Percentiles rank a stretch among this genome's conserved stretches.
Conservation (phyloP, 2,113 vertebrate species). For the Irena cyanogastra region DNA sequence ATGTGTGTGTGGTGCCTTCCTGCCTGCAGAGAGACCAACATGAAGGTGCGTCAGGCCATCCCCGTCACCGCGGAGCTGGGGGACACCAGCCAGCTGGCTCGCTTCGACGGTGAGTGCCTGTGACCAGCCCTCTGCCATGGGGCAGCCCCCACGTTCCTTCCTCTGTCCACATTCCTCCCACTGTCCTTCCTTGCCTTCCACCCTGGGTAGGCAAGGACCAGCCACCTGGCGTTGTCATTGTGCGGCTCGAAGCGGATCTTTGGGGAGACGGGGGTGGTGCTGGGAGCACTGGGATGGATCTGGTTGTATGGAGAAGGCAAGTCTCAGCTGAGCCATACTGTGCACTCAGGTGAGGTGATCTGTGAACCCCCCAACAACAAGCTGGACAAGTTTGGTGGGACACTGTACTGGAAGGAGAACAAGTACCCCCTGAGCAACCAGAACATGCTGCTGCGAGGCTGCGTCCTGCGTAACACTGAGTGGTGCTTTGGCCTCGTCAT, state of each 20-base stretch:
- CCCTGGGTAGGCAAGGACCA: not conserved
- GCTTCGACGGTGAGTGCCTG: constrained; percentile 81
- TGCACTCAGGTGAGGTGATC: constrained; percentile 83
- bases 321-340: not conserved
- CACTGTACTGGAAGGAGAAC: constrained; percentile 84
- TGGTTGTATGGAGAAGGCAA: rapidly evolving
- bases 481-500: constrained; percentile 93
- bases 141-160: not conserved
- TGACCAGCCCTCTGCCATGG: rapidly evolving
- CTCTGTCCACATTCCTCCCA: rapidly evolving
- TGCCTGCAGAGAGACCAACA: constrained; percentile 87
- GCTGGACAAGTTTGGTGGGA: constrained; percentile 89
- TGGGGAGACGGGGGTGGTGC: not conserved
- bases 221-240: rapidly evolving
- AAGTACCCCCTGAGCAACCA: constrained; percentile 88
- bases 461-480: constrained; percentile 93
- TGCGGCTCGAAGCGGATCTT: rapidly evolving
- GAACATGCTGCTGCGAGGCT: constrained; percentile 91
- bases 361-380: constrained; percentile 96
- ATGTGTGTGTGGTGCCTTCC: rapidly evolving
- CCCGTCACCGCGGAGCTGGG: constrained; percentile 84
- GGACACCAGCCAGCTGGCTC: constrained; percentile 81
- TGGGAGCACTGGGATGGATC: not conserved
- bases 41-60: constrained; percentile 92
- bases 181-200: too few species aligned